Conservation (phyloP, 1,140 invertebrate genomes). For the Pissodes strobi region DNA sequence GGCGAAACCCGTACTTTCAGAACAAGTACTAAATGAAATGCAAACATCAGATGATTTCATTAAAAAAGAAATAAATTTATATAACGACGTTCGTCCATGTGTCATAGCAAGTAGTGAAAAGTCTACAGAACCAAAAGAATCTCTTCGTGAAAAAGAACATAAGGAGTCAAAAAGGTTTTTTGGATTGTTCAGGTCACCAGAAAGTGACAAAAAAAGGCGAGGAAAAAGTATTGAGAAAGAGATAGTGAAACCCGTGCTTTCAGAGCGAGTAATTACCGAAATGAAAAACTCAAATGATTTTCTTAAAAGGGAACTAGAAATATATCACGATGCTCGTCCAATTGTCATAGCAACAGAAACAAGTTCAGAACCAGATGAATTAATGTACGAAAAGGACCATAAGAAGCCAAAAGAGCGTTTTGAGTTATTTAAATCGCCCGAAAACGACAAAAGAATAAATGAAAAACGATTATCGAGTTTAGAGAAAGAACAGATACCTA, state of each 20-base stretch:
- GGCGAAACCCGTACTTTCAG: slow-evolving; percentile 28
- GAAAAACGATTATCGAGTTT: not conserved
- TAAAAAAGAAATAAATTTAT: slow-evolving; percentile 39
- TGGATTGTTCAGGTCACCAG: slow-evolving; percentile 3
- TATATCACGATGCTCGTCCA: slow-evolving; percentile 35
- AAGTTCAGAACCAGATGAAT: not conserved
- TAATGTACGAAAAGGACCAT: slow-evolving; percentile 5
- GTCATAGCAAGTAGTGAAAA: too few relatives aligned
- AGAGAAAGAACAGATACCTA: slow-evolving; percentile 14
- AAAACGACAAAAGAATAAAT: slow-evolving; percentile 9
- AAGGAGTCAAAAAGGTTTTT: slow-evolving; percentile 5
- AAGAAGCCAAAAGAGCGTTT: slow-evolving; percentile 13
- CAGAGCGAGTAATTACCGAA: slow-evolving; percentile 10
- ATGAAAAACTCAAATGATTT: slow-evolving; percentile 29
- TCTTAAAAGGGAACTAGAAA: slow-evolving; percentile 29
- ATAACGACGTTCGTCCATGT: slow-evolving; percentile 44
- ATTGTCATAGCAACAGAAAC: not conserved
- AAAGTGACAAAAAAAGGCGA: slow-evolving; percentile 17
- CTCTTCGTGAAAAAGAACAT: not conserved
- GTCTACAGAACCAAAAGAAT: too few relatives aligned
- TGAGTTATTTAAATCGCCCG: slow-evolving; percentile 13
- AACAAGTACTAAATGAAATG: slow-evolving; percentile 40
- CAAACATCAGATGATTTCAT: slow-evolving; percentile 37
- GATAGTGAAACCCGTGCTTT: slow-evolving; percentile 9
- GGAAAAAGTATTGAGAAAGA: slow-evolving; percentile 18